Percentiles rank a stretch among this genome's conserved stretches.
Conservation (phyloP, 2,113 vertebrate genomes). For the Pipra filicauda region DNA sequence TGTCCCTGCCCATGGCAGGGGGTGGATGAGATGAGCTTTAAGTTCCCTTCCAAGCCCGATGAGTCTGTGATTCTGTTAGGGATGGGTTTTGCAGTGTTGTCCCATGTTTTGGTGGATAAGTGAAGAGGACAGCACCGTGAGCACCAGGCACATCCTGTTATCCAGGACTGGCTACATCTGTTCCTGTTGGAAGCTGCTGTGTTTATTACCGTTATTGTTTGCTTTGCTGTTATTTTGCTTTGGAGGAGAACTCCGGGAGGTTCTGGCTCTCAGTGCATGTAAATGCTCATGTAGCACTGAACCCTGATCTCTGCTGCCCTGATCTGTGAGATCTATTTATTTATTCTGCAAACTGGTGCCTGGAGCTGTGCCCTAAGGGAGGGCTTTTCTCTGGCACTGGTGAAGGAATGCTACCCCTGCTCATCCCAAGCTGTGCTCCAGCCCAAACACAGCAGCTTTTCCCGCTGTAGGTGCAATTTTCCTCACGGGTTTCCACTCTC, state of each 20-base stretch:
- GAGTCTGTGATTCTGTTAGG: not conserved
- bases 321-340: not conserved
- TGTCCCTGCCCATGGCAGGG: not conserved
- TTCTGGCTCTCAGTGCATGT: not conserved
- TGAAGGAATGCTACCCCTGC: fast-evolving
- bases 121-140: not conserved
- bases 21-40: not conserved
- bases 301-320: not conserved
- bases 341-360: not conserved
- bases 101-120: not conserved
- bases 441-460: fast-evolving
- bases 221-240: not conserved
- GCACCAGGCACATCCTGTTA: not conserved
- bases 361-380: not conserved
- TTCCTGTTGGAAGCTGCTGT: not conserved
- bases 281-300: not conserved
- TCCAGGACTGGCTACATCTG: not conserved
- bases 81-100: not conserved
- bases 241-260: not conserved
- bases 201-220: not conserved
- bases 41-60: not conserved
- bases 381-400: not conserved
- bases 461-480: fast-evolving
- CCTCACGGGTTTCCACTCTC: not conserved
- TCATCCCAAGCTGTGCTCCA: not conserved